A percentile compares a stretch with the other conserved stretches of the same genome.
These are phyloP conservation scores for Cassiopea andromeda DNA, from an alignment of 30 jellyfish, hydroid and myxozoan genomes.

Conservation along the genomic window DNA sequence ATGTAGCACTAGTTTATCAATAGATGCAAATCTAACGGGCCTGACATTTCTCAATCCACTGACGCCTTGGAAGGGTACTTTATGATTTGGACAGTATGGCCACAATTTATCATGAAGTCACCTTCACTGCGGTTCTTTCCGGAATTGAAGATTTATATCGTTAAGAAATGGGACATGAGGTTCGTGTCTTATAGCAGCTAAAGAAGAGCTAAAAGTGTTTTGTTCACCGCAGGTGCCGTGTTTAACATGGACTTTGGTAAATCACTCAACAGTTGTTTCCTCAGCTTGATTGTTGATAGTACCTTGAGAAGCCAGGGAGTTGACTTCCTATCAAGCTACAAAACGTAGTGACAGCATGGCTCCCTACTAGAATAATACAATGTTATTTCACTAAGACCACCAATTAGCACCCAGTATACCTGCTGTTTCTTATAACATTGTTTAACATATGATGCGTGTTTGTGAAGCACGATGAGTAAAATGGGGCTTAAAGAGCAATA, in stretches of 20 bases:
- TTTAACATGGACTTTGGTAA: not conserved
- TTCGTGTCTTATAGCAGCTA: not conserved
- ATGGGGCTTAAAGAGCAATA: too few relatives aligned
- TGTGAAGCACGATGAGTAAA: not conserved
- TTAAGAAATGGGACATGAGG: not conserved
- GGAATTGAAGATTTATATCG: not conserved
- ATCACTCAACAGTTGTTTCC: constrained; percentile 7
- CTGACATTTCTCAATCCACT: too few relatives aligned
- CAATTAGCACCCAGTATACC: constrained; percentile 7
- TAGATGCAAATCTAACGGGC: too few relatives aligned
- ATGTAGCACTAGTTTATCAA: too few relatives aligned
- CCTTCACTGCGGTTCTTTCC: not conserved
- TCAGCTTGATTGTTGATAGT: constrained; percentile 35
- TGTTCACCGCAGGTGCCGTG: not conserved
- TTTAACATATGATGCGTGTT: not conserved
- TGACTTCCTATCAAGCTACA: constrained; percentile 44
- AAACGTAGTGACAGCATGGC: not conserved
- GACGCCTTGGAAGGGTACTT: too few relatives aligned
- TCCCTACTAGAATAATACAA: not conserved
- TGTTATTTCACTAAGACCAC: not conserved
- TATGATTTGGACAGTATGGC: not conserved
- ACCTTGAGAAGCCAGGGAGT: constrained; percentile 47
- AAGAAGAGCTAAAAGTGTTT: not conserved
- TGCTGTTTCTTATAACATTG: not conserved
- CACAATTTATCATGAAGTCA: not conserved